Evolutionary conservation across 2,113 vertebrate genomes (phyloP), one percentile per base, ranked within the genome.

Genomic region (Mugil cephalus): DNA sequence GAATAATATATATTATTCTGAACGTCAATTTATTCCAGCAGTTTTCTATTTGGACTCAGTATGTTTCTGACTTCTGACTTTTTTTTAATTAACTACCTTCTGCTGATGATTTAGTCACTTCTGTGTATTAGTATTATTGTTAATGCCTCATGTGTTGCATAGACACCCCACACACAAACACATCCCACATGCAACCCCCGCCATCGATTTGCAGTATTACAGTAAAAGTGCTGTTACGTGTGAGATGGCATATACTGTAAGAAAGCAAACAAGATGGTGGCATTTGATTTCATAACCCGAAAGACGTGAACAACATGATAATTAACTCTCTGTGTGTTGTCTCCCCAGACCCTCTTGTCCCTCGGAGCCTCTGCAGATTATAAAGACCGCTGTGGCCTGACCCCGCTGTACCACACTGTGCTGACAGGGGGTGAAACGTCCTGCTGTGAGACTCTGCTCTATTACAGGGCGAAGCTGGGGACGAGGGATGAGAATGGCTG

Each of bases 361-460:
- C 84, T 96, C 0, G 96, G 96, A 42, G 94, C 94, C 1, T 98
- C 96, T 66, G 94, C 96, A n/a, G 94, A 97, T 89, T 97, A 96
- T 90, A 97, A 94, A 84, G 96, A 98, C 84, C 95, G 95, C 59
- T 94, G 95, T 70, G 95, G 95, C 30, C 93, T 97, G 88, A 97
- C 96, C 40, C 95, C 96, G 1, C 92, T 97, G 72, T 98, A 97
- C 93, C 96, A 98, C 87, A 95, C 95, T 1, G 95, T 96, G 34
- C 95, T 98, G 94, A 93, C 94, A 69, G 96, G 96, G 71, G 96
- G 96, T 0, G 96, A 97, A 65, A 96, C 96, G 1, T 94, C 95
- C 54, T 96, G 96, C 88, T 97, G 96, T 1, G 96, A 98, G 87
- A 94, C 96, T 24, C 85, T 98, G 50, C 93, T 98, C 13, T 96